phyloP scores from a whole-genome alignment of 30 jellyfish, hydroid and myxozoan genomes.

The Turritopsis rubra region DNA sequence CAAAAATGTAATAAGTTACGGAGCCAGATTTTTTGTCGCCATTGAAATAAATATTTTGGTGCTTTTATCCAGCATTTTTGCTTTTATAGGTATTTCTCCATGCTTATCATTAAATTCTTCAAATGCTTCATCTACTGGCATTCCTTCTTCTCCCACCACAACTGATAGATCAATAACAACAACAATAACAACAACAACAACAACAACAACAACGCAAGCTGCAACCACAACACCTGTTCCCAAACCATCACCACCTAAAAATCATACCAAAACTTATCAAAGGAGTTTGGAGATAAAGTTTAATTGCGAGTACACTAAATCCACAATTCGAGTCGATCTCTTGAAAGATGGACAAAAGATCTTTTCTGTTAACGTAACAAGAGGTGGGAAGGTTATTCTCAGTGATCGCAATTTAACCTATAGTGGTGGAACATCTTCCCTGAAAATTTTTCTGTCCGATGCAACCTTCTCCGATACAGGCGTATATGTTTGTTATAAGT shows the following conservation, averaged over 20 bases:
- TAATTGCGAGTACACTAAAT: neutral
- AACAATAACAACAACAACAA: neutral
- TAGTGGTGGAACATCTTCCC: neutral
- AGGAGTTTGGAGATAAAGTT: neutral
- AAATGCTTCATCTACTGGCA: neutral
- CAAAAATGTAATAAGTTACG: too few species aligned
- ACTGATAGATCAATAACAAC: neutral
- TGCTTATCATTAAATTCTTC: neutral
- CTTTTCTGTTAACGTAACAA: neutral
- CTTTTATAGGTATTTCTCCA: neutral
- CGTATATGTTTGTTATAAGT: constrained; percentile 16
- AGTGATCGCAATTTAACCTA: neutral
- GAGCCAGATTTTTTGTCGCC: too few species aligned
- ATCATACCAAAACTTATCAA: neutral
- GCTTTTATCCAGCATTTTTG: neutral
- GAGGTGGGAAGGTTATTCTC: neutral
- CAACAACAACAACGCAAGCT: neutral
- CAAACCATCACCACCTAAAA: neutral
- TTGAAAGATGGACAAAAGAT: neutral
- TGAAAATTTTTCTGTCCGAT: neutral
- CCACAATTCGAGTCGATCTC: neutral
- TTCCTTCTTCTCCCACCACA: neutral
- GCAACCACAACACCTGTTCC: neutral
- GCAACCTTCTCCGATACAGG: constrained; percentile 32
- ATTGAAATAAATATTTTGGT: too few species aligned